Base-by-base conservation (phyloP, 2,113 vertebrate genomes). In the Carettochelys insculpta region DNA sequence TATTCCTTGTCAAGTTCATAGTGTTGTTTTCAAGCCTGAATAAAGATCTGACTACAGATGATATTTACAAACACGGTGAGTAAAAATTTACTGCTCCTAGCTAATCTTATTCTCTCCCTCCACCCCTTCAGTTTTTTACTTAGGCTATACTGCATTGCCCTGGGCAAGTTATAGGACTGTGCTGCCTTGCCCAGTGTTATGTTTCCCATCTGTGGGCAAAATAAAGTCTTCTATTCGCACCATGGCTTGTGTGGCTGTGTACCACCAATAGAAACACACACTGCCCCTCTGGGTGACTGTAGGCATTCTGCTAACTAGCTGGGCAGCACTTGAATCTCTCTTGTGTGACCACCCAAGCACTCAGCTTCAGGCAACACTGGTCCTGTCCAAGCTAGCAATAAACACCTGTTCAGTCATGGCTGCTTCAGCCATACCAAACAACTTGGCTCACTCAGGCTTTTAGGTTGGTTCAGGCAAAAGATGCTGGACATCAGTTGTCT, bases 41-140 rank as follows among this genome's bases (percentile, higher is more conserved):
- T 5, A 34, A 54, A 1, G 0, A 43, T 34, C n/a, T 79, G 75
- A 20, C 41, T 79, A 78, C 88, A 93, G 87, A 96, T 93, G 96
- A 45, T 82, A 76, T 34, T 45, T 87, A 48, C 77, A 22, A 81
- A 25, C 2, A 0, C 6, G 47, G 96, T 96, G 85, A 96, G 96
- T 96, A 92, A n/a, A 88, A 31, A 78, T 8, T 17, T n/a, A 10
- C 0, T 0, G 34, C 53, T 45, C 25, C 27, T 5, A 2, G 14
- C 48, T 31, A 90, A 4, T 61, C 0, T 61, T 14, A 10, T 50
- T 50, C 90, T 71, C 61, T 11, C 12, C 34, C 16, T 2, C 2
- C 1, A 3, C 0, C 5, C 17, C 1, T 51, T 82, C 58, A 54
- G 41, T 43, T 56, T 77, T 16, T 8, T 41, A 41, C 41, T 24